Evolutionary conservation across 1,140 invertebrate genomes (phyloP), one percentile per base, ranked within the genome.

Genomic region (Nylanderia fulva): DNA sequence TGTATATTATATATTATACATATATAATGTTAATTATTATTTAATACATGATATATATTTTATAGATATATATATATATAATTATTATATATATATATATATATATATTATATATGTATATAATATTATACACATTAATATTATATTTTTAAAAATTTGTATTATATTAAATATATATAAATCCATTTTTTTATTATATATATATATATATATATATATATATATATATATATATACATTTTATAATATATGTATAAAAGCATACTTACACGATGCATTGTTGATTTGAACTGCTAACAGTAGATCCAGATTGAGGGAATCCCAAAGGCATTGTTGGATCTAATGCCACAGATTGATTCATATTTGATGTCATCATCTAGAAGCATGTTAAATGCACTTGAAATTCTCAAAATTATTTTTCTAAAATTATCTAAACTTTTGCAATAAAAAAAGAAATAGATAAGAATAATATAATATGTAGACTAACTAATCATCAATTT

Each of bases 341-440:
- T 9, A 84, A 54, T 4, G 58, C n/a, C 8, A 42, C 18, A 11
- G 52, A 48, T 29, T 85, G 76, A 58, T 0, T 56, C 1, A 75
- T 63, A 2, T 58, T 85, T 15, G 88, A 89, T 2, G 85, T 45
- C 7, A 89, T 45, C 88, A 90, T 39, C 88, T 90, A 29, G 42
- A 82, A 64, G 0, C 0, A 56, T 13, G 6, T 13, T 21, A 33
- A 61, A 61, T 45, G 27, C 8, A 6, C 29, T 80, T 69, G 8
- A 54, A 56, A n/a, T n/a, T 39, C 9, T 54, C 18, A 8, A n/a
- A 45, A 66, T 76, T 64, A 64, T 27, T 39, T 29, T 64, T 64
- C 29, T 18, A 27, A 15, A 9, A 2, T 54, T 11, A 48, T 2
- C 2, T 18, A n/a, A 52, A 1, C 9, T 5, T 33, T 33, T 15